phyloP scores from a whole-genome alignment of 2,888 invertebrate species.

The Amitus sp. region DNA sequence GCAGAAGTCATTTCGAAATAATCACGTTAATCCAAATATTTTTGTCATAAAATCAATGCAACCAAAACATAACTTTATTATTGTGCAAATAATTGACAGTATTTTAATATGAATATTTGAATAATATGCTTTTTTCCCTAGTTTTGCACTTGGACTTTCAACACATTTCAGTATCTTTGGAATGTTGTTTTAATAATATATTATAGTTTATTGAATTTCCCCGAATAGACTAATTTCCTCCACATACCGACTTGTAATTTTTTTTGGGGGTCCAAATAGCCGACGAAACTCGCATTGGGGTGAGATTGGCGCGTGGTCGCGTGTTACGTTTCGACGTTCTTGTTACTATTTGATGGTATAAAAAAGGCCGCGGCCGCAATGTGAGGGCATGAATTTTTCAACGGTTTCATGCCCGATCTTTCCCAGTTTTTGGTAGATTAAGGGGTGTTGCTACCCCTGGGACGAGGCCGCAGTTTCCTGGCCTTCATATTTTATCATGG shows the following conservation, averaged over 20 bases:
- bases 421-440: slow-evolving; percentile 51
- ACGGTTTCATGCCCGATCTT: slow-evolving; percentile 37
- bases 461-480: slow-evolving; percentile 54
- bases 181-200: too few species aligned
- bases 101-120: too few species aligned
- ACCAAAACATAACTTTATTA: too few species aligned
- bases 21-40: neutral
- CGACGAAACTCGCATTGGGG: slow-evolving; percentile 8
- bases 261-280: slow-evolving; percentile 1
- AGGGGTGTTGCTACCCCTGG: slow-evolving; percentile 60
- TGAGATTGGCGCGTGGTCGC: neutral
- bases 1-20: too few species aligned
- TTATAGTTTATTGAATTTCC: too few species aligned
- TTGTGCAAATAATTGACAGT: too few species aligned
- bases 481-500: slow-evolving; percentile 59
- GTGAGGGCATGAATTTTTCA: slow-evolving; percentile 57
- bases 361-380: slow-evolving; percentile 53
- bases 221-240: too few species aligned
- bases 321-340: slow-evolving; percentile 3
- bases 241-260: too few species aligned
- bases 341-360: slow-evolving; percentile 62
- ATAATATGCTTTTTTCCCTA: too few species aligned
- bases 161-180: too few species aligned
- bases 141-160: too few species aligned
- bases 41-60: too few species aligned